A percentile compares a stretch with the other conserved stretches of the same genome.
phyloP scores from a whole-genome alignment of 2,797 vertebrate genomes.

The Cossypha caffra region DNA sequence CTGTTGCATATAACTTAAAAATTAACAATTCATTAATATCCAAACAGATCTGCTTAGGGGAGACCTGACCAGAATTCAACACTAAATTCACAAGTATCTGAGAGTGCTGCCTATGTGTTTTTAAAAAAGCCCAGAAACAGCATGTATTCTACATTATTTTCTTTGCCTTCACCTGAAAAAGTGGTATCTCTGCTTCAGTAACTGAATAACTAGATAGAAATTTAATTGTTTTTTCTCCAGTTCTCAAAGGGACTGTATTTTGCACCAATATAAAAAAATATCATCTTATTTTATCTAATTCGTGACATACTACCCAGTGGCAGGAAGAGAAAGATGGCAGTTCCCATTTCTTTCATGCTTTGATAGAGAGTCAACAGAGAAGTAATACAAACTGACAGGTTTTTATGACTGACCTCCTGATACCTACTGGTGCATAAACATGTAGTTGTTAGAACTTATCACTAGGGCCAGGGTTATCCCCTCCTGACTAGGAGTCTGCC shows the following conservation, averaged over 20 bases:
- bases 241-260: neutral
- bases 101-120: neutral
- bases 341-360: slow-evolving; percentile 5
- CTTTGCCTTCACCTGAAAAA: neutral
- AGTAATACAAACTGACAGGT: slow-evolving; percentile 60
- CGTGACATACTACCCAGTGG: neutral
- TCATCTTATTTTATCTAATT: neutral
- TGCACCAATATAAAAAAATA: neutral
- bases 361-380: slow-evolving; percentile 35
- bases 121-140: neutral
- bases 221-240: neutral
- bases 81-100: neutral
- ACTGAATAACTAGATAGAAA: neutral
- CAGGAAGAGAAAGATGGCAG: neutral
- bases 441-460: slow-evolving; percentile 50
- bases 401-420: slow-evolving; percentile 63
- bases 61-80: neutral
- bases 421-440: slow-evolving; percentile 55
- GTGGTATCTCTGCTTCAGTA: neutral
- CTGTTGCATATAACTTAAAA: slow-evolving; percentile 13
- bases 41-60: neutral
- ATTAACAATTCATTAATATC: slow-evolving; percentile 37
- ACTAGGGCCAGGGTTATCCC: slow-evolving; percentile 36
- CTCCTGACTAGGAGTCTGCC: slow-evolving; percentile 39
- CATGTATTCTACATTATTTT: neutral